Base-by-base conservation (phyloP, 2,888 invertebrate genomes). In the Hymenopus coronatus region DNA sequence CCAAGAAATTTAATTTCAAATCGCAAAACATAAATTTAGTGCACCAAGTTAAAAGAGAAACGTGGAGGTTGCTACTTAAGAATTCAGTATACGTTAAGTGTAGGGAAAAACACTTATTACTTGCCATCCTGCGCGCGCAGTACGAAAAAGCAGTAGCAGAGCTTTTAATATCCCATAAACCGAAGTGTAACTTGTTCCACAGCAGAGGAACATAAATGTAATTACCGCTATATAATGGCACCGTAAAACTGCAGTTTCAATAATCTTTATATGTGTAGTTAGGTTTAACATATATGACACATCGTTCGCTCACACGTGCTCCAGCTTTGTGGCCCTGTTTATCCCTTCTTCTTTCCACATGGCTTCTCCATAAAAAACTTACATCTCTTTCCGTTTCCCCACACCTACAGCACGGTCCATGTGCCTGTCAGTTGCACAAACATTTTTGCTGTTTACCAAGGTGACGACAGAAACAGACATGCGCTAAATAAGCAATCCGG, bases 211-310 rank as follows among this genome's bases (percentile, higher is more conserved):
- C 86, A 87, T 87, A 87, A 82, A 82, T 40, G 83, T 82, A 89
- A 89, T 89, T 89, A 93, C 93, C 93, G 93, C 93, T 93, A 93
- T 93, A 86, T 93, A 93, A 93, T 93, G 92, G 92, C 93, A 15
- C 54, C 93, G 93, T 93, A 93, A 93, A 93, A 93, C 92, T 93
- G 93, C 93, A 93, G 93, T 93, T 93, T 93, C 93, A 93, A 93
- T 93, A 93, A 93, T 93, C 93, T 93, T 93, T 92, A 93, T 93
- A 83, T 83, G 82, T 87, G 86, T 86, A 40, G n/a, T 54, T 28
- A 82, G 28, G 89, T 83, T 70, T 89, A 89, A 86, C 84, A 87
- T 86, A 86, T 83, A 87, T 86, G 46, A 89, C 89, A 86, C 89
- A 89, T 89, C 89, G 54, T 87, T 83, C 85, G 20, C 54, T 70